Percentiles rank a stretch among this genome's conserved stretches.
phyloP scores from a whole-genome alignment of 1,140 invertebrate genomes.

The Homalodisca vitripennis region DNA sequence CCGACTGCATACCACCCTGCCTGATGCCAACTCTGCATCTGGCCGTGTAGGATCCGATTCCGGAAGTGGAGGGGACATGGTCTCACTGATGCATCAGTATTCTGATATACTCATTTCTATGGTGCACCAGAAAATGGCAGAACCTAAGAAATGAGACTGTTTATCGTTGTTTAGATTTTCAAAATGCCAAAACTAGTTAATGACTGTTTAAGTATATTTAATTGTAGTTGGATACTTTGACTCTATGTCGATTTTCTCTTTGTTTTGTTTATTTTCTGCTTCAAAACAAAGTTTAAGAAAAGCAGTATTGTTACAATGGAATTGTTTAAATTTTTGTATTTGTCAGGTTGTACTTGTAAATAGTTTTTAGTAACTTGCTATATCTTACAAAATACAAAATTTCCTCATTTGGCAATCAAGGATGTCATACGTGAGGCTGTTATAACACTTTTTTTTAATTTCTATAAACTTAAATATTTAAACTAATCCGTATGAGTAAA shows the following conservation, averaged over 20 bases:
- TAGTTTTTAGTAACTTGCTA: neutral
- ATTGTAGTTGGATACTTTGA: neutral
- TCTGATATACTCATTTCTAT: conserved; percentile 36
- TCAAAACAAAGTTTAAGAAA: neutral
- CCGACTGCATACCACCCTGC: neutral
- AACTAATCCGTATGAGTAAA: too few species aligned
- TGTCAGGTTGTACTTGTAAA: neutral
- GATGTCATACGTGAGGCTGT: too few species aligned
- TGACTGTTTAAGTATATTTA: conserved; percentile 2
- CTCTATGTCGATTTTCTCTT: neutral
- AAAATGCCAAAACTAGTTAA: conserved; percentile 21
- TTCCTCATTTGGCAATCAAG: too few species aligned
- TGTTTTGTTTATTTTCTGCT: neutral
- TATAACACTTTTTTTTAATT: too few species aligned
- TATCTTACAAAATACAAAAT: too few species aligned
- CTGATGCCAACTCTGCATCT: conserved; percentile 20
- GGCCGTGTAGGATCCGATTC: neutral
- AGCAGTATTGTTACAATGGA: neutral
- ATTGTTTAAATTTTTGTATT: neutral
- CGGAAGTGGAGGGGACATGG: conserved; percentile 17
- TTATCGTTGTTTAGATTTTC: neutral
- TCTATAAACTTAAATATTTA: too few species aligned
- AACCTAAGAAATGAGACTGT: conserved; percentile 12
- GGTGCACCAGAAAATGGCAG: conserved; percentile 33
- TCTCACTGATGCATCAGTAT: conserved; percentile 35